These are phyloP conservation scores for Lycaena phlaeas DNA, from an alignment of 2,888 invertebrate genomes.

Conservation along the genomic window DNA sequence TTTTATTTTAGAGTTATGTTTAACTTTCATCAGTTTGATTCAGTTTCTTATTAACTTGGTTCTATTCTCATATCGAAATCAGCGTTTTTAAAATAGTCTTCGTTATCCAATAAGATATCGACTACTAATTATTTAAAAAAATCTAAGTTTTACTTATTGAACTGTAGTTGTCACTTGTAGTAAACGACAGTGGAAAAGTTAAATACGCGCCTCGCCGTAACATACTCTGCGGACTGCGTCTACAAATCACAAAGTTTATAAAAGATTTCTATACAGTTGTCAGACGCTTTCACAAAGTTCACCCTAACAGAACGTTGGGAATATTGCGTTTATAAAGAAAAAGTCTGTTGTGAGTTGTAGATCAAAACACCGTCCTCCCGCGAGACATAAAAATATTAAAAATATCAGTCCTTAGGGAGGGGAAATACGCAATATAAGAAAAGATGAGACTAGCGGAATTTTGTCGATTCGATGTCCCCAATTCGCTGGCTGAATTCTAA, in stretches of 20 bases:
- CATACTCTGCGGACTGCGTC: neutral
- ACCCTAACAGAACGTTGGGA: slow-evolving; percentile 30
- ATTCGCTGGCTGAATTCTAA: slow-evolving; percentile 67
- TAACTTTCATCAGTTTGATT: no score
- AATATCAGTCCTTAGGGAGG: slow-evolving; percentile 49
- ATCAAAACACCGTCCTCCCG: slow-evolving; percentile 57
- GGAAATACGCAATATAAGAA: slow-evolving; percentile 56
- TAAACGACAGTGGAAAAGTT: no score
- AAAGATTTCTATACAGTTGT: slow-evolving; percentile 44
- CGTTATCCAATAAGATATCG: no score
- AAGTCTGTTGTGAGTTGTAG: slow-evolving; percentile 46
- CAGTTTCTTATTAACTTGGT: no score
- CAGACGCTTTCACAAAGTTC: slow-evolving; percentile 45
- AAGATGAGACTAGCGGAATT: slow-evolving; percentile 64
- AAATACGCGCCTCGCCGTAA: no score
- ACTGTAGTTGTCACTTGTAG: no score
- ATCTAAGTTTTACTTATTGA: no score
- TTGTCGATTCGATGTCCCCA: slow-evolving; percentile 66
- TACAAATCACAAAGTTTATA: slow-evolving; percentile 37
- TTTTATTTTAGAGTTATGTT: no score
- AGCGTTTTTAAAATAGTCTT: no score
- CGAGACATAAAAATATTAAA: slow-evolving; percentile 43
- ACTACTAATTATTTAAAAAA: no score
- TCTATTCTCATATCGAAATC: no score
- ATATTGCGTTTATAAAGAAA: slow-evolving; percentile 42